phyloP scores from a whole-genome alignment of 1,140 invertebrate genomes.

The Zophobas atratus region DNA sequence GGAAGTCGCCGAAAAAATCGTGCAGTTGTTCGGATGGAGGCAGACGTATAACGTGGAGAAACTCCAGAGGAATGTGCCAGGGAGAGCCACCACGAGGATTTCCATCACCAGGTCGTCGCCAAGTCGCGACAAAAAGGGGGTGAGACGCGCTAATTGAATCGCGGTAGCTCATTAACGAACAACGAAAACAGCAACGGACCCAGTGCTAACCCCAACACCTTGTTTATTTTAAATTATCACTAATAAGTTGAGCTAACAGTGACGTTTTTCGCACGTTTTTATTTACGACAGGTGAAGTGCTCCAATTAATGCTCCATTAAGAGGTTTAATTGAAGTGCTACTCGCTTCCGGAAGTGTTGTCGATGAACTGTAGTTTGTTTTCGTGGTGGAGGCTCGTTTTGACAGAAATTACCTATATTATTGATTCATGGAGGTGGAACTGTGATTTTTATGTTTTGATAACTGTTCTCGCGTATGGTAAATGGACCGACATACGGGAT shows the following conservation, averaged over 20 bases:
- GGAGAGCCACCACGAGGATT: constrained; percentile 68
- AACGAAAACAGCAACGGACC: no score
- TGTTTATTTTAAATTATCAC: no score
- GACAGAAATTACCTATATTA: constrained; percentile 3
- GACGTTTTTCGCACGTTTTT: no score
- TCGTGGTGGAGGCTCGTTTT: background rate
- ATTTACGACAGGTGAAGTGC: constrained; percentile 20
- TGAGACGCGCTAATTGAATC: constrained; percentile 5
- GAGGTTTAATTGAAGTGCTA: background rate
- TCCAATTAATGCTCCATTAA: background rate
- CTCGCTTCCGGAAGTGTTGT: background rate
- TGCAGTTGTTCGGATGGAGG: constrained; percentile 81
- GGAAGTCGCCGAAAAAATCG: constrained; percentile 79
- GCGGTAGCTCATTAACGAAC: no score
- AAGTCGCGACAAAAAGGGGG: constrained; percentile 50
- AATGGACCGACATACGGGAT: constrained; percentile 6
- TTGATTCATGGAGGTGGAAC: background rate
- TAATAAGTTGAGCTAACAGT: no score
- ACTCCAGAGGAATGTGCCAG: constrained; percentile 77
- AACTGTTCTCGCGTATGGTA: background rate
- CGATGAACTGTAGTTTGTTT: background rate
- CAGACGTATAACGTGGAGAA: constrained; percentile 84
- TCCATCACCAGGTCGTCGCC: constrained; percentile 63
- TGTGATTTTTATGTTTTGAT: background rate
- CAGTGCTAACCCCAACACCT: no score